Percentiles rank a stretch among this genome's conserved stretches.
Conservation (phyloP, 2,888 invertebrate species). For the Dromius quadrimaculatus region DNA sequence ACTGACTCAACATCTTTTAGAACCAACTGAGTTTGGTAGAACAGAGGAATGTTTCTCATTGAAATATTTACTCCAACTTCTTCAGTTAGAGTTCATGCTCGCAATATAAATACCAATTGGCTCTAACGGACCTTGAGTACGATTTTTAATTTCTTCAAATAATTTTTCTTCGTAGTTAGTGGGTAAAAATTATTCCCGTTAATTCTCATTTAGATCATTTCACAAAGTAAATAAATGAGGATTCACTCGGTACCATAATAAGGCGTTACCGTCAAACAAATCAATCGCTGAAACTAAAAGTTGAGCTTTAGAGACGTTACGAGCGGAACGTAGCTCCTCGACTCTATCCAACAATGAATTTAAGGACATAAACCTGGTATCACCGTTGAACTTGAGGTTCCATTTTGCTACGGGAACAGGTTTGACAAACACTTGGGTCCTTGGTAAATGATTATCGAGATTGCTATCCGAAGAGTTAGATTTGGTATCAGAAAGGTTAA, state of each 20-base stretch:
- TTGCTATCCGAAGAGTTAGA: neutral
- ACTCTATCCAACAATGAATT: slow-evolving; percentile 4
- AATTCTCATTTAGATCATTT: neutral
- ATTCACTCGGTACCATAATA: slow-evolving; percentile 1
- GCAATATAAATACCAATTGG: slow-evolving; percentile 16
- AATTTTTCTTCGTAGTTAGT: slow-evolving; percentile 8
- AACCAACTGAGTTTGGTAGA: slow-evolving; percentile 53
- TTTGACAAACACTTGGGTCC: neutral
- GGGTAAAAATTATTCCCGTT: neutral
- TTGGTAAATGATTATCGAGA: neutral
- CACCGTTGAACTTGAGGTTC: neutral
- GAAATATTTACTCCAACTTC: slow-evolving; percentile 49
- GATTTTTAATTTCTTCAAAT: slow-evolving; percentile 1
- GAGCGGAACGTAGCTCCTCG: slow-evolving; percentile 1
- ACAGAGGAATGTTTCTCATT: slow-evolving; percentile 52
- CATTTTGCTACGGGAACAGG: slow-evolving; percentile 1
- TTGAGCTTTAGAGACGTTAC: neutral
- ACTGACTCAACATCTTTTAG: slow-evolving; percentile 50
- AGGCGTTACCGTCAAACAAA: slow-evolving; percentile 12
- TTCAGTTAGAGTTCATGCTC: slow-evolving; percentile 27
- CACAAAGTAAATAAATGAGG: neutral
- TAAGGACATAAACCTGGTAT: neutral
- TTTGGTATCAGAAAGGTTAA: neutral
- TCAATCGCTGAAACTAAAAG: neutral
- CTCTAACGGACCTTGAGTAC: slow-evolving; percentile 7